A percentile compares a stretch with the other conserved stretches of the same genome.
These are phyloP conservation scores for Blennius ocellaris DNA, from an alignment of 2,113 vertebrate genomes.

Conservation along the genomic window DNA sequence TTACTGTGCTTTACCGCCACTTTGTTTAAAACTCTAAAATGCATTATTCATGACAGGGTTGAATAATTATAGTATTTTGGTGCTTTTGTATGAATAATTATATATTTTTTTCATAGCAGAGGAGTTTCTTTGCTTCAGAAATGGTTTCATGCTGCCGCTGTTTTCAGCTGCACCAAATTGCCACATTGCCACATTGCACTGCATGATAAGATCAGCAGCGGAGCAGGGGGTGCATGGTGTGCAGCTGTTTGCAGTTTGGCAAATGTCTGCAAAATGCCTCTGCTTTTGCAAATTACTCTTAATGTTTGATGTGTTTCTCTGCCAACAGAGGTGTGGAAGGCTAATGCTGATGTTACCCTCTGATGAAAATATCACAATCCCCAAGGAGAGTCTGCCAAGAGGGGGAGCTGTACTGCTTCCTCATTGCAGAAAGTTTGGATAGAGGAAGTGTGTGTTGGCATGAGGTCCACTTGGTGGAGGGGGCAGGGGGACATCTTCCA, in stretches of 20 bases:
- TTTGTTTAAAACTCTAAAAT: constrained; percentile 53
- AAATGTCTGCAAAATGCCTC: constrained; percentile 3
- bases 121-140: constrained; percentile 30
- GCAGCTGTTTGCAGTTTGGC: constrained; percentile 37
- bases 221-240: constrained; percentile 12
- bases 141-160: constrained; percentile 6
- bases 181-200: constrained; percentile 22
- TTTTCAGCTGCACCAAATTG: constrained; percentile 13
- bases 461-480: background rate
- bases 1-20: constrained; percentile 1
- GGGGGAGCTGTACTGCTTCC: constrained; percentile 78
- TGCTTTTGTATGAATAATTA: constrained; percentile 67
- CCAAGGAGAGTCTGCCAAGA: constrained; percentile 62
- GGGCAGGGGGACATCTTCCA: constrained; percentile 57
- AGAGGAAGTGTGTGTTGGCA: constrained; percentile 11
- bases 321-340: constrained; percentile 20
- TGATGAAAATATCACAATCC: constrained; percentile 33
- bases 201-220: constrained; percentile 7
- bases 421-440: constrained; percentile 7
- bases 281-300: constrained; percentile 13
- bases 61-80: constrained; percentile 62
- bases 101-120: constrained; percentile 41
- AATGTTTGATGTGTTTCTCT: constrained; percentile 32
- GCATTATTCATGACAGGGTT: constrained; percentile 60
- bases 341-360: constrained; percentile 18